Evolutionary conservation across 2,113 vertebrate species (phyloP).

Genomic region (Tonatia bakeri): DNA sequence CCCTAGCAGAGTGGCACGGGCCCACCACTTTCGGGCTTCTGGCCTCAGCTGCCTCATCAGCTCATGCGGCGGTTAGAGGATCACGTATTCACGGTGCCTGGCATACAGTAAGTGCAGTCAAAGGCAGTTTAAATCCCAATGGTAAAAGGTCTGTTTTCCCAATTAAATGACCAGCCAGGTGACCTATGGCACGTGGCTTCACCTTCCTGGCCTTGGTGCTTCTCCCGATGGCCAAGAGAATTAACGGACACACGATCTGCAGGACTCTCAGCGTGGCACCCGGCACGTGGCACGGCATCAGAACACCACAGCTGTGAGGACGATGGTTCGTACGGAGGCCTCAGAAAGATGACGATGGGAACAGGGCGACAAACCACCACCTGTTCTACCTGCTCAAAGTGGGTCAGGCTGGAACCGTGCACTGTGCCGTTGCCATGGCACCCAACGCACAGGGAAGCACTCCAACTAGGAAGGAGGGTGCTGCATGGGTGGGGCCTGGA

Average conservation of each 20-base stretch:
- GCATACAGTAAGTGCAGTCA: not conserved
- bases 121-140: not conserved
- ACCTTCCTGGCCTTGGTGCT: not conserved
- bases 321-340: not conserved
- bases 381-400: slow-evolving; percentile 50
- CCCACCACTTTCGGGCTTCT: not conserved
- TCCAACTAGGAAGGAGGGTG: not conserved
- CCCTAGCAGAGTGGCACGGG: not conserved
- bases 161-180: not conserved
- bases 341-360: not conserved
- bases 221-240: not conserved
- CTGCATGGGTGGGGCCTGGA: not conserved
- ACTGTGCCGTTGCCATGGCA: slow-evolving; percentile 56
- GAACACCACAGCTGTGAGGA: not conserved
- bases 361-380: not conserved
- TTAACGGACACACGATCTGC: not conserved
- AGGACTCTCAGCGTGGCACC: not conserved
- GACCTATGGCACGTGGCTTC: not conserved
- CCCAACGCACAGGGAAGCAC: slow-evolving; percentile 31
- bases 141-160: not conserved
- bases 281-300: not conserved
- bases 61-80: not conserved
- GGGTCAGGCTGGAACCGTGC: slow-evolving; percentile 54
- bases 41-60: not conserved
- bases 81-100: not conserved